A percentile compares a stretch with the other conserved stretches of the same genome.
These are phyloP conservation scores for Galbula dea DNA, from an alignment of 2,113 vertebrate species.

Conservation along the genomic window DNA sequence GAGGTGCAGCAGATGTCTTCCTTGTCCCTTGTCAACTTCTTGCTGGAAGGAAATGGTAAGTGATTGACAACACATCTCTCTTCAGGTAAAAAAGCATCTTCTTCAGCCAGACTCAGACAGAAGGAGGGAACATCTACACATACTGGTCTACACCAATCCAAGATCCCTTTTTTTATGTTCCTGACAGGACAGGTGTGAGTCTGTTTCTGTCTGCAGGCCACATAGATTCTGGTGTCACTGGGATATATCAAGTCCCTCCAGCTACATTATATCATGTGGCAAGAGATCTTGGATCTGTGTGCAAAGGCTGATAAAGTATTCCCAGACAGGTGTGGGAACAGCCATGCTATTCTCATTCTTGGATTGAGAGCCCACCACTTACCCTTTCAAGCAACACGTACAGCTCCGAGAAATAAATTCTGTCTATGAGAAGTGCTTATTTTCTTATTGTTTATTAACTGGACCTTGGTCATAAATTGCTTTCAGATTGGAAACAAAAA, in stretches of 20 bases:
- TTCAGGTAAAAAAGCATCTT: not conserved
- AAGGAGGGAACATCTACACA: not conserved
- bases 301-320: not conserved
- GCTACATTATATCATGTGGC: not conserved
- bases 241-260: not conserved
- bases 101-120: not conserved
- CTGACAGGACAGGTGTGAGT: not conserved
- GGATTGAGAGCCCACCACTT: not conserved
- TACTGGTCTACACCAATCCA: not conserved
- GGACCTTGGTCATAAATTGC: not conserved
- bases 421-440: not conserved
- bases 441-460: not conserved
- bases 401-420: not conserved
- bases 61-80: not conserved
- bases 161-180: not conserved
- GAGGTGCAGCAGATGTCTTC: conserved; percentile 78
- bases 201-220: not conserved
- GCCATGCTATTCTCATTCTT: not conserved
- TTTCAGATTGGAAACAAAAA: not conserved
- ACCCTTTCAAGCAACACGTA: not conserved
- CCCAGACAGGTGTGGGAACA: not conserved
- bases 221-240: not conserved
- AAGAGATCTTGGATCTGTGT: not conserved
- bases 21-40: conserved; percentile 76
- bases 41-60: conserved; percentile 79